Evolutionary conservation across 2,888 invertebrate species (phyloP).

Genomic region (Carabus problematicus): DNA sequence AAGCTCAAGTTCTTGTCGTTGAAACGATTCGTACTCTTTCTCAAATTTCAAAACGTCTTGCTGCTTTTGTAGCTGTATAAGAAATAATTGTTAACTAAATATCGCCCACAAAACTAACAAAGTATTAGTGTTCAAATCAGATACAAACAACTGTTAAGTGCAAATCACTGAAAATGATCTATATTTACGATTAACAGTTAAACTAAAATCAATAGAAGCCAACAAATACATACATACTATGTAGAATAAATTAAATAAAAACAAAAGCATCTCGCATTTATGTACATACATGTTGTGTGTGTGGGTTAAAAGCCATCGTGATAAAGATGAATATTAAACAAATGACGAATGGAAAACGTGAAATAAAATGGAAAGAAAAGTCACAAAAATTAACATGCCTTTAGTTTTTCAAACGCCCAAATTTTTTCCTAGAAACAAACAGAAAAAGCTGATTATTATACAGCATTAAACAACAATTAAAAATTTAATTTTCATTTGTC

Average conservation of each 20-base stretch:
- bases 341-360: conserved; percentile 43
- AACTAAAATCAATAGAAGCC: conserved; percentile 20
- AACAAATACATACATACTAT: conserved; percentile 36
- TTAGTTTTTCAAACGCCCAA: conserved; percentile 65
- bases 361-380: conserved; percentile 51
- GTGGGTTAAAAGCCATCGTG: conserved; percentile 3
- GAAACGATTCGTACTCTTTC: conserved; percentile 68
- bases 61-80: conserved; percentile 62
- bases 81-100: conserved; percentile 30
- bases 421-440: conserved; percentile 66
- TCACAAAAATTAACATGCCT: conserved; percentile 65
- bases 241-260: conserved; percentile 36
- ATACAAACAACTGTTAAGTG: conserved; percentile 2
- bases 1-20: conserved; percentile 70
- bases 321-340: conserved; percentile 23
- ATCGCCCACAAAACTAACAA: not conserved
- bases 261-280: conserved; percentile 19
- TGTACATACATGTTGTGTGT: conserved; percentile 3
- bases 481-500: not conserved
- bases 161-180: conserved; percentile 22
- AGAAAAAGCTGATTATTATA: conserved; percentile 48
- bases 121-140: not conserved
- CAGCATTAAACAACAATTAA: conserved; percentile 12
- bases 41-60: conserved; percentile 66
- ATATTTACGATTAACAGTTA: not conserved